Conservation (phyloP, 2,888 invertebrate genomes). For the Agrotis segetum region DNA sequence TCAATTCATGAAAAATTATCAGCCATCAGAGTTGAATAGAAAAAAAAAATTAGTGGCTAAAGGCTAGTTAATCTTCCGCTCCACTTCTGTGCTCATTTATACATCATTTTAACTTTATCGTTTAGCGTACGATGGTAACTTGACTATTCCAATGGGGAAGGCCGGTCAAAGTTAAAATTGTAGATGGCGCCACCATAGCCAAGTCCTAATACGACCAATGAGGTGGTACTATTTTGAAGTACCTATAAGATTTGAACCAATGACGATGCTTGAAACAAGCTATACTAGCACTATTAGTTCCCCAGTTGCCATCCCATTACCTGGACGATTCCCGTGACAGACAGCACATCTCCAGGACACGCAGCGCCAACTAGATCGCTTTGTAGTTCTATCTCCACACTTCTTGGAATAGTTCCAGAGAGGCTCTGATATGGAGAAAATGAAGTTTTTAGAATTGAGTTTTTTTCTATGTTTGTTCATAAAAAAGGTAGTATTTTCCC, state of each 20-base stretch:
- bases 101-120: not conserved
- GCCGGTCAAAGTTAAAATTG: too few species aligned
- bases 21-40: too few species aligned
- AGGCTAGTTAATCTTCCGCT: not conserved
- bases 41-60: not conserved
- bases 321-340: constrained; percentile 96
- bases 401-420: constrained; percentile 94
- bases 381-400: constrained; percentile 96
- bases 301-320: too few species aligned
- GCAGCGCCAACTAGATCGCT: constrained; percentile 96
- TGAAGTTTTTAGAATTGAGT: not conserved
- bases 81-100: not conserved
- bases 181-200: too few species aligned
- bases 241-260: too few species aligned
- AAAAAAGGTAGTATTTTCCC: too few species aligned
- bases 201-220: too few species aligned
- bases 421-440: constrained; percentile 85
- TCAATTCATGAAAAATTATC: not conserved
- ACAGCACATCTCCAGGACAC: constrained; percentile 97
- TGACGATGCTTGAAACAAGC: too few species aligned
- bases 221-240: too few species aligned
- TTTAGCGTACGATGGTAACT: not conserved
- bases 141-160: not conserved
- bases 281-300: too few species aligned
- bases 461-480: too few species aligned